Evolutionary conservation across 2,113 vertebrate species (phyloP).

Genomic region (Hippotragus niger): DNA sequence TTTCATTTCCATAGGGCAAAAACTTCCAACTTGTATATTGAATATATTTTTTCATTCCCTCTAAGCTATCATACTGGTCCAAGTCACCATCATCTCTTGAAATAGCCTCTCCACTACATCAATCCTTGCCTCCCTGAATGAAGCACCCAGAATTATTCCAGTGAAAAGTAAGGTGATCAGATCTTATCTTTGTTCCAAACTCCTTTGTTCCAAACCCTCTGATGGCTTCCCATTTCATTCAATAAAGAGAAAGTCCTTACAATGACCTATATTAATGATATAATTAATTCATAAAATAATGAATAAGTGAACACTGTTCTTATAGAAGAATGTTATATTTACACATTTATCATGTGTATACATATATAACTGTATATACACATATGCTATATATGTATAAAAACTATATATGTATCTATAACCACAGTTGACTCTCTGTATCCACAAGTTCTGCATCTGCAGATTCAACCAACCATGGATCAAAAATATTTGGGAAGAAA

Average conservation of each 20-base stretch:
- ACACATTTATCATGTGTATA: neutral
- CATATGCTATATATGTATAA: neutral
- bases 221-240: neutral
- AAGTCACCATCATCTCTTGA: neutral
- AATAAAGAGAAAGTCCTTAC: neutral
- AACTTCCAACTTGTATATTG: neutral
- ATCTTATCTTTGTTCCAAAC: neutral
- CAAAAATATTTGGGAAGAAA: neutral
- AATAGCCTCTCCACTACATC: neutral
- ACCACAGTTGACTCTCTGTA: neutral
- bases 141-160: neutral
- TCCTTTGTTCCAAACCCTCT: neutral
- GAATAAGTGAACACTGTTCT: neutral
- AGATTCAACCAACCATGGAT: neutral
- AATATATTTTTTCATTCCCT: neutral
- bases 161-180: neutral
- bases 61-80: neutral
- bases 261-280: neutral
- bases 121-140: neutral
- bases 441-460: neutral
- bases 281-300: neutral
- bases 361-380: neutral
- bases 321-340: neutral
- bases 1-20: neutral
- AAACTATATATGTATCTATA: neutral